phyloP scores from a whole-genome alignment of 2,797 vertebrate species.

The Ceyx erithaca region DNA sequence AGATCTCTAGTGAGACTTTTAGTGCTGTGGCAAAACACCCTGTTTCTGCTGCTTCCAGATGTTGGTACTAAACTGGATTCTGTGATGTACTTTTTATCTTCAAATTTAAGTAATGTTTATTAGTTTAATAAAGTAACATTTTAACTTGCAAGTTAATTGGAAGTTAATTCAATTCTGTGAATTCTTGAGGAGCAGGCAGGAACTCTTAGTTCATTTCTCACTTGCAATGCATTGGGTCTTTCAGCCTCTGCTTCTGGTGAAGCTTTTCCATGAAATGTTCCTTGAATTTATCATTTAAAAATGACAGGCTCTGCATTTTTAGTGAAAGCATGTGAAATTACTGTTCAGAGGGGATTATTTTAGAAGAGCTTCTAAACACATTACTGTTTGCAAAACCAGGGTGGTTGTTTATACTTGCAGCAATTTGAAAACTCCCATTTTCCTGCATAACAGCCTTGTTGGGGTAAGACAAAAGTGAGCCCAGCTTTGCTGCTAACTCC shows the following conservation, averaged over 20 bases:
- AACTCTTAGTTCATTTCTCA: not conserved
- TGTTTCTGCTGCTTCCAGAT: not conserved
- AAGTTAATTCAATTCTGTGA: not conserved
- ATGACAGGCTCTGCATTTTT: conserved; percentile 44
- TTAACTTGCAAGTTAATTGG: not conserved
- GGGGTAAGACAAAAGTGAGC: not conserved
- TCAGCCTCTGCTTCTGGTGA: conserved; percentile 5
- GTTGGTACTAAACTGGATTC: not conserved
- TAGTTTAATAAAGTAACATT: not conserved
- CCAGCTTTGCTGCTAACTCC: not conserved
- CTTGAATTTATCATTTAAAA: conserved; percentile 47
- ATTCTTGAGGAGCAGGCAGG: not conserved
- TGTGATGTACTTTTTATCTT: not conserved
- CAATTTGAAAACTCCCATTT: conserved; percentile 16
- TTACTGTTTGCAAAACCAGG: conserved; percentile 64
- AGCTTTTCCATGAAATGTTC: not conserved
- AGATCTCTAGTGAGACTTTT: not conserved
- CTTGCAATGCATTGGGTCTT: not conserved
- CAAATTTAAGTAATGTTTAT: not conserved
- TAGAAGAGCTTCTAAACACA: conserved; percentile 63
- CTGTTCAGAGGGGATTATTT: conserved; percentile 44
- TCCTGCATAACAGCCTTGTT: not conserved
- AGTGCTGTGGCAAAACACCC: not conserved
- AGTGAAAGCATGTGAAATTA: conserved; percentile 67
- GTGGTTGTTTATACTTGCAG: conserved; percentile 58